Conservation (phyloP, 2,797 vertebrate species). For the Pseudocheirus occidentalis region DNA sequence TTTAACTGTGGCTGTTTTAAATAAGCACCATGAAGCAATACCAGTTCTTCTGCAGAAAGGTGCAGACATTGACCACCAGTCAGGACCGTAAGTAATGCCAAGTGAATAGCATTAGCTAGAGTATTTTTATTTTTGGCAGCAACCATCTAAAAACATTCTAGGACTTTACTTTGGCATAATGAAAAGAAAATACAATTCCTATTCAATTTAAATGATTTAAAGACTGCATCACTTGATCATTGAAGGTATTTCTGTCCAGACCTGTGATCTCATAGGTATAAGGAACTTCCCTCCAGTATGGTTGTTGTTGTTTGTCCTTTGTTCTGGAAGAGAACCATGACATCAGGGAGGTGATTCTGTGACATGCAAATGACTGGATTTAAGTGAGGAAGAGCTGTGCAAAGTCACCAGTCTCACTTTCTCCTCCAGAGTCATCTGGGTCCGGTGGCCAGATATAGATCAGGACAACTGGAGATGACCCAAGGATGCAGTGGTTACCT, state of each 20-base stretch:
- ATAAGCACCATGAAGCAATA: constrained; percentile 84
- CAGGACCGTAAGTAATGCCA: constrained; percentile 85
- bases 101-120: background rate
- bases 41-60: constrained; percentile 88
- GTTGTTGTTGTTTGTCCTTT: no score
- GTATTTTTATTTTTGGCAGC: background rate
- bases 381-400: no score
- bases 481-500: no score
- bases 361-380: no score
- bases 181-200: background rate
- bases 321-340: no score
- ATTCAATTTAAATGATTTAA: background rate
- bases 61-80: constrained; percentile 86
- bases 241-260: background rate
- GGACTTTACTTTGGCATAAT: background rate
- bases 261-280: background rate
- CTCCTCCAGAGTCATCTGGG: no score
- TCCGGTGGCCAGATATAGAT: no score
- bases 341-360: no score
- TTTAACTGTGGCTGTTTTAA: constrained; percentile 85
- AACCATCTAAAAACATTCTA: background rate
- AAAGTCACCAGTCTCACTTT: no score
- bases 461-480: no score
- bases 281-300: background rate
- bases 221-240: background rate